Percentiles rank a stretch among this genome's conserved stretches.
Evolutionary conservation across 2,797 vertebrate genomes (phyloP).

Genomic region (Simalia tracyae): DNA sequence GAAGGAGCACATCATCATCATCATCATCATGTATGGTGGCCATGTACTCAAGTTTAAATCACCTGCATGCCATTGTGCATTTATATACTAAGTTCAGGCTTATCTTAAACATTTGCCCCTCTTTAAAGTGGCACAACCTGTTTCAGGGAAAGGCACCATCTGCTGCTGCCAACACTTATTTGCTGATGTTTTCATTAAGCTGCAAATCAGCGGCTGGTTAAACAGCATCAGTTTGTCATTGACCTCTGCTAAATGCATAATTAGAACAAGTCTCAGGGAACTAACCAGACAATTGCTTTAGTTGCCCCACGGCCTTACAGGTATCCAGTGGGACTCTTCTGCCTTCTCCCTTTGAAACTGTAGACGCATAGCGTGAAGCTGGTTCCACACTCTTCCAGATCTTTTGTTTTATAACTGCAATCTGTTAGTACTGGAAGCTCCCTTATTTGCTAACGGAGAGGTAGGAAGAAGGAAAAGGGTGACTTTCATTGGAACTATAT

Average conservation of each 20-base stretch:
- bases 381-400: background rate
- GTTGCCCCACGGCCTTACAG: background rate
- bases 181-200: constrained; percentile 5
- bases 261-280: background rate
- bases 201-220: constrained; percentile 8
- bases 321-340: background rate
- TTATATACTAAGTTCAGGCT: background rate
- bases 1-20: too few relatives aligned
- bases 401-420: background rate
- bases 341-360: background rate
- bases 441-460: background rate
- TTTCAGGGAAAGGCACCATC: background rate
- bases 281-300: background rate
- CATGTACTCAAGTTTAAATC: background rate
- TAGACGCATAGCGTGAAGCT: background rate
- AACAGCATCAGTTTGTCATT: constrained; percentile 8
- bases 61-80: background rate
- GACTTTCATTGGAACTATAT: background rate
- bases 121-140: background rate
- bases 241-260: constrained; percentile 7
- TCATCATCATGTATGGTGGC: background rate
- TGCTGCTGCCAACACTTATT: background rate
- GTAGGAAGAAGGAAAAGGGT: background rate
- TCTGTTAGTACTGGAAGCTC: background rate
- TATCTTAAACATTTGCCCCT: background rate